Evolutionary conservation across 2,888 invertebrate genomes (phyloP).

Genomic region (Ochropleura plecta): DNA sequence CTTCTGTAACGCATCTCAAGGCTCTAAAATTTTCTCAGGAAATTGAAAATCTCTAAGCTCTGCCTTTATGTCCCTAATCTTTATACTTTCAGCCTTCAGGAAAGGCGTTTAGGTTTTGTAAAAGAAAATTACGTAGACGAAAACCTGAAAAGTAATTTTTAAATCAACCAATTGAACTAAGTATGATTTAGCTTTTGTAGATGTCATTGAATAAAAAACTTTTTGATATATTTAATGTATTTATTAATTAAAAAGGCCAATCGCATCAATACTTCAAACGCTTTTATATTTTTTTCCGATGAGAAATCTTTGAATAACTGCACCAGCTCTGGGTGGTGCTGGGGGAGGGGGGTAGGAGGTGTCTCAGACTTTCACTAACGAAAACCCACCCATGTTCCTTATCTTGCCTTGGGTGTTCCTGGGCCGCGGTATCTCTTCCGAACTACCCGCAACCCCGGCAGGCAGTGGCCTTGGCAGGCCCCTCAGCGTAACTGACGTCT

Average conservation of each 20-base stretch:
- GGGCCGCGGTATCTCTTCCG: no score
- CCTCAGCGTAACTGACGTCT: no score
- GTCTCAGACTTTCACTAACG: no score
- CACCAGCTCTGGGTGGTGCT: no score
- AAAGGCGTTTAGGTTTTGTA: conserved; percentile 15
- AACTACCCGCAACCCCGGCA: no score
- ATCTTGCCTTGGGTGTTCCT: no score
- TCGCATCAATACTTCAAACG: neutral
- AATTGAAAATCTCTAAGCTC: conserved; percentile 57
- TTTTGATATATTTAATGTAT: no score
- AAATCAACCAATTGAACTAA: neutral
- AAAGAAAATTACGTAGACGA: conserved; percentile 12
- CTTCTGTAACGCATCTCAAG: conserved; percentile 20
- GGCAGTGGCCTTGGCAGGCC: no score
- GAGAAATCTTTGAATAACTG: no score
- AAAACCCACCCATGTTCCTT: no score
- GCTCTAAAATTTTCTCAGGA: conserved; percentile 49
- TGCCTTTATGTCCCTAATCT: conserved; percentile 42
- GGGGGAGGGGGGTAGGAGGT: no score
- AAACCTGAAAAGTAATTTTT: no score
- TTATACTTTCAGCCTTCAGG: conserved; percentile 19
- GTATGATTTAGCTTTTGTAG: neutral
- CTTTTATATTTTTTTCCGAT: neutral
- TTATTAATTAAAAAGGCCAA: neutral
- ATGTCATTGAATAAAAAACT: neutral